Percentiles rank a stretch among this genome's conserved stretches.
Conservation (phyloP, 2,888 invertebrate species). For the Ennomos erosarius region DNA sequence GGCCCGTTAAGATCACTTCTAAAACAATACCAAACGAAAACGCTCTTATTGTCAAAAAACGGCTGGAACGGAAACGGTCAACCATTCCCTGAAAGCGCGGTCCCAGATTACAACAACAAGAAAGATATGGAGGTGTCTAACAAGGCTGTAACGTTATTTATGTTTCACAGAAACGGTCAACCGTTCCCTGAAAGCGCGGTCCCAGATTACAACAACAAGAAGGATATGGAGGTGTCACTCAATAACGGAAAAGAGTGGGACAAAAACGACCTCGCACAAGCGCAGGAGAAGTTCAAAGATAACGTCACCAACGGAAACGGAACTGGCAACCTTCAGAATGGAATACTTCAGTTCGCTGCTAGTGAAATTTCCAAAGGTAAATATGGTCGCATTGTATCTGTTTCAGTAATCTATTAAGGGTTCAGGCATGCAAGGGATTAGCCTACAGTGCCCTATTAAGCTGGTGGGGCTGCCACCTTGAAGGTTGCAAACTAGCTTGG, state of each 20-base stretch:
- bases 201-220: slow-evolving; percentile 82
- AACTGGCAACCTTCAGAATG: slow-evolving; percentile 72
- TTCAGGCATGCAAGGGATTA: too few species aligned
- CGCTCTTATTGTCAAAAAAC: too few species aligned
- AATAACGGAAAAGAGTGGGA: slow-evolving; percentile 64
- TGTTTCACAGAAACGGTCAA: slow-evolving; percentile 84
- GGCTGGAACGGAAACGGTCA: slow-evolving; percentile 88
- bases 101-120: slow-evolving; percentile 83
- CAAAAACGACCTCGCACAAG: slow-evolving; percentile 82
- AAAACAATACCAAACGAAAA: too few species aligned
- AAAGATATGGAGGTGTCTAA: slow-evolving; percentile 72
- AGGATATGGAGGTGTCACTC: slow-evolving; percentile 72
- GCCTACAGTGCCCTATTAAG: too few species aligned
- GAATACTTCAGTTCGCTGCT: slow-evolving; percentile 84
- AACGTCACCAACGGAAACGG: slow-evolving; percentile 67
- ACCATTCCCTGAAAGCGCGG: slow-evolving; percentile 87
- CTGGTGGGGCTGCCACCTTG: too few species aligned
- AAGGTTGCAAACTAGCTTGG: too few species aligned
- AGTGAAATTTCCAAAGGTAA: slow-evolving; percentile 87
- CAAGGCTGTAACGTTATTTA: too few species aligned
- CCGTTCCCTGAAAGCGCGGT: slow-evolving; percentile 87
- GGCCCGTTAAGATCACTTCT: too few species aligned
- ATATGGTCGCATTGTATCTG: too few species aligned
- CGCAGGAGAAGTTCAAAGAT: slow-evolving; percentile 68
- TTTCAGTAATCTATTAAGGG: too few species aligned